Evolutionary conservation across 2,888 invertebrate species (phyloP).

Genomic region (Andrena hattorfiana): DNA sequence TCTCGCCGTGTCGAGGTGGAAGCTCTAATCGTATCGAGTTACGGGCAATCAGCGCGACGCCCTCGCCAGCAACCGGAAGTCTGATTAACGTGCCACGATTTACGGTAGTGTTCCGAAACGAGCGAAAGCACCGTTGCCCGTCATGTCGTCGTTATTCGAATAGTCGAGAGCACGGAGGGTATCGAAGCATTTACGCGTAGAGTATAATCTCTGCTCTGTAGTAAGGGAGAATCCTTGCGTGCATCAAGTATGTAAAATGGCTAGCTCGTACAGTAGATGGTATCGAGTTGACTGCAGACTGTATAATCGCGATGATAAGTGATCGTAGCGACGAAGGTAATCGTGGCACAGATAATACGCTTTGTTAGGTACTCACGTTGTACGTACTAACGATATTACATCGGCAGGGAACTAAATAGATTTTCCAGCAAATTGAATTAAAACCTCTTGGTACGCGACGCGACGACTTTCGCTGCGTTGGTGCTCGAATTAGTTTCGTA

Average conservation of each 20-base stretch:
- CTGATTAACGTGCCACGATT: slow-evolving; percentile 64
- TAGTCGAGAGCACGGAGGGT: slow-evolving; percentile 26
- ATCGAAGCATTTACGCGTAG: slow-evolving; percentile 12
- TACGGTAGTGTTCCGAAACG: slow-evolving; percentile 47
- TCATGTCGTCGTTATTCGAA: slow-evolving; percentile 21
- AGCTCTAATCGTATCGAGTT: slow-evolving; percentile 4
- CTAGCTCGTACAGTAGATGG: slow-evolving; percentile 24
- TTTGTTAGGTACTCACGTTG: slow-evolving; percentile 17
- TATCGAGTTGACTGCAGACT: background rate
- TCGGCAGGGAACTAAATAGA: background rate
- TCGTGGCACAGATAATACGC: slow-evolving; percentile 7
- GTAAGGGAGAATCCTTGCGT: slow-evolving; percentile 9
- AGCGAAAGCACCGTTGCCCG: slow-evolving; percentile 19
- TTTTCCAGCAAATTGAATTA: slow-evolving; percentile 27
- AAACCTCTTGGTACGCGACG: background rate
- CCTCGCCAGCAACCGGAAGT: slow-evolving; percentile 56
- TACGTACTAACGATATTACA: slow-evolving; percentile 1
- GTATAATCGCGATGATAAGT: slow-evolving; percentile 20
- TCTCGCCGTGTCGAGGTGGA: background rate
- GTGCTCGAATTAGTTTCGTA: background rate
- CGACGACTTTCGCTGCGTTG: background rate
- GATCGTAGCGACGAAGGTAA: slow-evolving; percentile 13
- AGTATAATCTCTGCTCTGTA: slow-evolving; percentile 21
- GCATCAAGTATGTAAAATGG: slow-evolving; percentile 31
- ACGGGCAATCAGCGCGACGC: slow-evolving; percentile 39